Evolutionary conservation across 2,888 invertebrate species (phyloP).

Genomic region (Octodonta nipae): DNA sequence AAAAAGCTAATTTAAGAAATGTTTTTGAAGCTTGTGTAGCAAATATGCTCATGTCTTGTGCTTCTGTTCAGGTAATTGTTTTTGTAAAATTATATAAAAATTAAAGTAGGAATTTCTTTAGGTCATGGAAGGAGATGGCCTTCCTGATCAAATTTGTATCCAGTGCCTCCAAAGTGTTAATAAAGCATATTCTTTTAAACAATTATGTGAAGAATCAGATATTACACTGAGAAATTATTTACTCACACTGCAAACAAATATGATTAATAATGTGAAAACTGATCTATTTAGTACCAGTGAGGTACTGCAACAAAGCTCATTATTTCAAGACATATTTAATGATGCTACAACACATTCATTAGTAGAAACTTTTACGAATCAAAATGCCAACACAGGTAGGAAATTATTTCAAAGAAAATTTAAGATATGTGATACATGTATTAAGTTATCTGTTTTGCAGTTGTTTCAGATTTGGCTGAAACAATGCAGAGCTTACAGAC

Average conservation of each 20-base stretch:
- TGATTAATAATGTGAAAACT: constrained; percentile 18
- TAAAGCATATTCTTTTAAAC: constrained; percentile 31
- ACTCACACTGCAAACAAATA: constrained; percentile 15
- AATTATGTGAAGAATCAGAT: constrained; percentile 33
- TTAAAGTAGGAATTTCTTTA: constrained; percentile 12
- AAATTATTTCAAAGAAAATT: too few species aligned
- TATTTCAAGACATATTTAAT: constrained; percentile 33
- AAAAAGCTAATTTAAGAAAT: constrained; percentile 30
- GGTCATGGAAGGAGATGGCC: constrained; percentile 32
- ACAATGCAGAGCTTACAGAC: constrained; percentile 35
- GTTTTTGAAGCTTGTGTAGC: constrained; percentile 32
- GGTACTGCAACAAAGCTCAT: constrained; percentile 27
- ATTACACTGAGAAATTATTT: constrained; percentile 28
- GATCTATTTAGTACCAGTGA: constrained; percentile 27
- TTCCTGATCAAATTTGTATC: constrained; percentile 32
- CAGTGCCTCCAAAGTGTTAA: constrained; percentile 32
- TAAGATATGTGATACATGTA: too few species aligned
- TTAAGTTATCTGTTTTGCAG: too few species aligned
- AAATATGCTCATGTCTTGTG: constrained; percentile 34
- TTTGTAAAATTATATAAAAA: constrained; percentile 3
- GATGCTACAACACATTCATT: constrained; percentile 28
- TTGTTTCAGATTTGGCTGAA: constrained; percentile 31
- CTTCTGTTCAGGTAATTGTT: constrained; percentile 29
- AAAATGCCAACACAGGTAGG: constrained; percentile 26
- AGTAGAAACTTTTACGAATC: constrained; percentile 30